Evolutionary conservation across 2,797 vertebrate genomes (phyloP), one percentile per base, ranked within the genome.

Genomic region (Malacoctenus gilli): DNA sequence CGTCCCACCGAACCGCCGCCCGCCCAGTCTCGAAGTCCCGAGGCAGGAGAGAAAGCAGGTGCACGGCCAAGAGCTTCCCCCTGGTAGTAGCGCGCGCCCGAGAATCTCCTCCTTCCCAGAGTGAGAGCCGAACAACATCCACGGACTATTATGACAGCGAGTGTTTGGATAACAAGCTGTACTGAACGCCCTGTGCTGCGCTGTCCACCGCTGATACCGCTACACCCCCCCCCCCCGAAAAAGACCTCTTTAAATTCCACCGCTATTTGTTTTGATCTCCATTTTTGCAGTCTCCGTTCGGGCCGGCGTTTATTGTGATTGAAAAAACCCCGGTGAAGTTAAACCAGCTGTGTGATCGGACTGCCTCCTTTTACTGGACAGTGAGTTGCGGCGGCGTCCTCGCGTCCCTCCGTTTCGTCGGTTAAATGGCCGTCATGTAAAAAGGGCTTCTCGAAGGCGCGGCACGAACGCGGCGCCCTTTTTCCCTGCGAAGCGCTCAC

Each of bases 371-470:
- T 28, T 28, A 5, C 9, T 28, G 25, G n/a, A n/a, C 16, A 40
- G 22, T 25, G 30, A 20, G 8, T 31, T 21, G 9, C n/a, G 32
- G 31, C 42, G 48, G 22, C 19, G 35, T 60, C 37, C 49, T 23
- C 18, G 11, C 16, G 21, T 11, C 38, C n/a, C 13, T 22, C 39
- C 46, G 48, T 28, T 20, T 40, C 23, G 11, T 62, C 32, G 59
- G 35, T 50, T 49, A 59, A 59, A 10, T 36, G 14, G 14, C 8
- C 16, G 35, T 36, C 35, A 15, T 15, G 3, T 37, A 18, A 16
- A 9, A 37, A 16, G 8, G 10, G 25, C 14, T 7, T 36, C 15
- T n/a, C 8, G 14, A 14, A 36, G n/a, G 14, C 13, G 25, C 9
- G 25, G 9, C 25, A 5, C 25, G 9, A 28, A 5, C 9, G 25